A percentile compares a stretch with the other conserved stretches of the same genome.
Evolutionary conservation across 2,113 vertebrate genomes (phyloP).

Genomic region (Sceloporus tristichus): DNA sequence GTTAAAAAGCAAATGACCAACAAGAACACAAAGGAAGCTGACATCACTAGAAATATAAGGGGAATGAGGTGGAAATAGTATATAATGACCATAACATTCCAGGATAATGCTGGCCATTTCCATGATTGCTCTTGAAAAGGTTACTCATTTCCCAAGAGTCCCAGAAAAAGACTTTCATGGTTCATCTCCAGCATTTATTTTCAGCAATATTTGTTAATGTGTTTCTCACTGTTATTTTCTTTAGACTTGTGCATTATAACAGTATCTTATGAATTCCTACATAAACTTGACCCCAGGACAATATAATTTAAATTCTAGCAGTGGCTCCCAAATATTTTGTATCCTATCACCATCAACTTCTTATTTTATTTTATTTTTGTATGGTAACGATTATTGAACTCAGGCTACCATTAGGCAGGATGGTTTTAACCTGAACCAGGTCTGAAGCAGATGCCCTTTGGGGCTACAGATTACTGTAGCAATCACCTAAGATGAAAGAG

Average conservation of each 20-base stretch:
- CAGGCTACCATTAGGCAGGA: background rate
- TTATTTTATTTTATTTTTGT: background rate
- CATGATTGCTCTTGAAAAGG: background rate
- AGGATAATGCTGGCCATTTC: background rate
- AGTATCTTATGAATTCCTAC: too few relatives aligned
- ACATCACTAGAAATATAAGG: background rate
- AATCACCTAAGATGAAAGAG: background rate
- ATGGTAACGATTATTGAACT: too few relatives aligned
- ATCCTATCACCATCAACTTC: too few relatives aligned
- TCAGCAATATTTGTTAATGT: too few relatives aligned
- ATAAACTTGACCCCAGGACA: background rate
- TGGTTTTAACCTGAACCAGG: background rate
- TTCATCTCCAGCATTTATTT: too few relatives aligned
- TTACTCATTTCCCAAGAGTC: background rate
- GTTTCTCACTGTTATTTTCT: too few relatives aligned
- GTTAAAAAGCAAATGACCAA: background rate
- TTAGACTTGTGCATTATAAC: too few relatives aligned
- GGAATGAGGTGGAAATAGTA: background rate
- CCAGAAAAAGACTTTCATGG: too few relatives aligned
- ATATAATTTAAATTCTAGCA: background rate
- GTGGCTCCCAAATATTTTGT: background rate
- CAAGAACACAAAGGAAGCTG: background rate
- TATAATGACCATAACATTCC: background rate
- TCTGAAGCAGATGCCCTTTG: background rate
- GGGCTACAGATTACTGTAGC: too few relatives aligned